Evolutionary conservation across 30 jellyfish, hydroid and myxozoan genomes (phyloP), one percentile per base, ranked within the genome.

Genomic region (Cassiopea andromeda): DNA sequence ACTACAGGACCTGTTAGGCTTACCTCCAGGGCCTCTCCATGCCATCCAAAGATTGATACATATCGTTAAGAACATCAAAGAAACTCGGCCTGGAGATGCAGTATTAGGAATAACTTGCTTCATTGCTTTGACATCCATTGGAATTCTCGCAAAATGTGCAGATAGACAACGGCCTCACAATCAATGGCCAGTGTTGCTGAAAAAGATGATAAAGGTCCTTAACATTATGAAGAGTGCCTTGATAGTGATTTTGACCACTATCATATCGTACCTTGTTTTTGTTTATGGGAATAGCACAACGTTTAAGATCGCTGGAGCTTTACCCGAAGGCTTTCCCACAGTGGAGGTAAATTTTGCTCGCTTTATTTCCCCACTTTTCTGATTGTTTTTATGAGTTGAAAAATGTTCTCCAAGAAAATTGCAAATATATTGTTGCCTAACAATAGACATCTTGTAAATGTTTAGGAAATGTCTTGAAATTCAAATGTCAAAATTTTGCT

Each of bases 241-340:
- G 46, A 75, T 94, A 8, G 93, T 77, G 44, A 68, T 90, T 27
- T n/a, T 87, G 72, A 92, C 95, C 44, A 94, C 95, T 13, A 45
- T 75, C 16, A 81, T 90, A 18, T 83, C 95, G 46, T 94, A 85
- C 60, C 60, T 75, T 19, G 72, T 87, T 1, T 59, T 58, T 45
- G 60, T 16, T 13, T 38, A 58, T 58, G 96, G 97, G 0, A 18
- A 90, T 61, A 47, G 14, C 19, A 88, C 86, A 75, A 7, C 80
- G 44, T 90, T 94, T 59, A 84, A 90, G 47, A 68, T 85, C 4
- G 93, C 97, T 1, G 97, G 92, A 15, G 46, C 80, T 44, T 77
- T 94, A 13, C 98, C 97, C 2, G 48, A 70, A 46, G 98, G 98
- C 48, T 57, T 94, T 15, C 98, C 98, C 1, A 17, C 54, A 44